Base-by-base conservation (phyloP, 2,113 vertebrate species). In the Ia io region DNA sequence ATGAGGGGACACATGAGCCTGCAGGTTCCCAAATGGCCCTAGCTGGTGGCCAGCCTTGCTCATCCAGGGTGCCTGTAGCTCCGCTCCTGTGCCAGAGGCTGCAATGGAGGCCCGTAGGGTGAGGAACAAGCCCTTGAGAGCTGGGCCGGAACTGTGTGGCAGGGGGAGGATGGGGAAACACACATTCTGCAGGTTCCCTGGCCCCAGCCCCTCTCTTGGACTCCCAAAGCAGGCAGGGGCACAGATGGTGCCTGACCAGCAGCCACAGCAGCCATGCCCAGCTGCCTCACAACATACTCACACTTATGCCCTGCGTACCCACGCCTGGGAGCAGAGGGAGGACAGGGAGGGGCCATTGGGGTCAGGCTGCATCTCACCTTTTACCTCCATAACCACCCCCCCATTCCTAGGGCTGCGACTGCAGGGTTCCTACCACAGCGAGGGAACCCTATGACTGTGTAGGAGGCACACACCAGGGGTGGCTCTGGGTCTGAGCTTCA, bases 51-150 rank as follows among this genome's bases (percentile, higher is more conserved):
- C 40, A 42, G 82, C 20, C 51, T 37, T 70, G 90, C 28, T 88
- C 71, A 56, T 20, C 23, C 11, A 32, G 35, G 74, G n/a, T 42
- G 14, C 56, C n/a, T 2, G 12, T 0, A 37, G 32, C 40, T 93
- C 76, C 32, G 35, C 17, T 8, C 25, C 44, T 49, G 13, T 42
- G 47, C 47, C 74, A 1, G 7, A 32, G 74, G 74, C 37, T 70
- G 59, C 35, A 17, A 6, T 3, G 17, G 37, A 71, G 25, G 56
- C 17, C 59, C 32, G 9, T 0, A 28, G 49, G 2, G 3, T 40
- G 22, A 88, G 73, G 98, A 97, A 98, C 98, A 99, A 98, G 98
- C 98, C 98, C 98, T 98, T 80, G 98, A 99, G 97, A 98, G 99
- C 89, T 97, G 97, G 88, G 95, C 97, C 78, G 98, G 25, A 71